phyloP scores from a whole-genome alignment of 2,113 vertebrate species.

The Onychorhynchus coronatus region DNA sequence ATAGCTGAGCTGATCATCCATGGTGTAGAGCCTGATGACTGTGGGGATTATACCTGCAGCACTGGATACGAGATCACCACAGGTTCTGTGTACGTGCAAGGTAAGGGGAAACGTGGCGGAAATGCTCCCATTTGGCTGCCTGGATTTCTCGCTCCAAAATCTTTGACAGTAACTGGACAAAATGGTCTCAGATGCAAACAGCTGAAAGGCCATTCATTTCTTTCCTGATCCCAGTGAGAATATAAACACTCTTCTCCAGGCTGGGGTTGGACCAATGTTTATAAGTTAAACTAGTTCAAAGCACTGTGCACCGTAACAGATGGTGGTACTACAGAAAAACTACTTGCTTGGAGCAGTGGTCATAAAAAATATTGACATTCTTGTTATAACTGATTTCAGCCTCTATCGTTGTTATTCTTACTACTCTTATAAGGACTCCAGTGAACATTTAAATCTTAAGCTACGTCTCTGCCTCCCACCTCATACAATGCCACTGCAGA shows the following conservation, averaged over 20 bases:
- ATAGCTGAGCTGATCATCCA: slow-evolving; percentile 77
- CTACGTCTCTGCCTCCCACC: not conserved
- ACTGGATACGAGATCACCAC: slow-evolving; percentile 84
- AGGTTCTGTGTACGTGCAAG: slow-evolving; percentile 85
- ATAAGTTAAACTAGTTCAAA: not conserved
- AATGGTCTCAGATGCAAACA: not conserved
- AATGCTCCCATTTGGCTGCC: not conserved
- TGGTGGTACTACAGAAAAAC: not conserved
- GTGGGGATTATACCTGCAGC: slow-evolving; percentile 87
- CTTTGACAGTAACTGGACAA: not conserved
- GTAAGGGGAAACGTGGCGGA: slow-evolving; percentile 54
- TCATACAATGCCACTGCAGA: not conserved
- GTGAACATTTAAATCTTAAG: not conserved
- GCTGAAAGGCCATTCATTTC: not conserved
- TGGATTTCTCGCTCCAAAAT: not conserved
- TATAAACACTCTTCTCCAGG: not conserved
- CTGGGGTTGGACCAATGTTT: not conserved
- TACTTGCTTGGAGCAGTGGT: not conserved
- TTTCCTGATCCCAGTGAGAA: not conserved
- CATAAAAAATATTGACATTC: not conserved
- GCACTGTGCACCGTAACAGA: not conserved
- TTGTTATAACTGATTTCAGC: not conserved
- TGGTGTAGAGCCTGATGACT: slow-evolving; percentile 81
- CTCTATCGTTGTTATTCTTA: not conserved
- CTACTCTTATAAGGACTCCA: not conserved